These are phyloP conservation scores for Drosophila borborema DNA, from an alignment of 2,888 invertebrate species.

Conservation along the genomic window DNA sequence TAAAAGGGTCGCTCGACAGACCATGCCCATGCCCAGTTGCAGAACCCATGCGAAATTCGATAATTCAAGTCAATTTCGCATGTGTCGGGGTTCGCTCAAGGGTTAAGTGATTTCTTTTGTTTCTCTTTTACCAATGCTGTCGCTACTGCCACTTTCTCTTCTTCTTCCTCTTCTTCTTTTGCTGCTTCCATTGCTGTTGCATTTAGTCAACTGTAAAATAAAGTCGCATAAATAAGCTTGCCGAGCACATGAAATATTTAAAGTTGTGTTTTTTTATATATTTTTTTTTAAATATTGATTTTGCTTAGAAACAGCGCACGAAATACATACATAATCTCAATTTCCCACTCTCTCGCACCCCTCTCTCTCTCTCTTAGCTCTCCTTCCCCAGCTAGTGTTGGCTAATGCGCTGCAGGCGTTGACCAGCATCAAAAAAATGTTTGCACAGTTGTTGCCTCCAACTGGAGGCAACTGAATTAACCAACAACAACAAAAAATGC, in stretches of 20 bases:
- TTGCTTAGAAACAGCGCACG: conserved; percentile 11
- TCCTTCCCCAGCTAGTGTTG: neutral
- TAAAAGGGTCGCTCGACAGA: conserved; percentile 68
- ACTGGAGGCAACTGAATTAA: conserved; percentile 40
- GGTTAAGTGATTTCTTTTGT: conserved; percentile 77
- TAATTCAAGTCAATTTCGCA: conserved; percentile 76
- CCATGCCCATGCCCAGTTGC: conserved; percentile 43
- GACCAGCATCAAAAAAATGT: conserved; percentile 54
- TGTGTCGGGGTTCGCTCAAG: conserved; percentile 76
- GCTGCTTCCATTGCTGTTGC: conserved; percentile 13
- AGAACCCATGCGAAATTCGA: conserved; percentile 65
- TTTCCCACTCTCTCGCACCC: too few species aligned
- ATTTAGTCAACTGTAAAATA: conserved; percentile 72
- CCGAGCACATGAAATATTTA: conserved; percentile 55
- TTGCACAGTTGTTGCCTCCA: conserved; percentile 54
- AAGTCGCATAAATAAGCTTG: conserved; percentile 67
- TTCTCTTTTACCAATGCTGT: conserved; percentile 33
- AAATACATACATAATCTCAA: neutral
- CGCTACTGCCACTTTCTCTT: conserved; percentile 9
- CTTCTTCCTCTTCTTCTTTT: conserved; percentile 25
- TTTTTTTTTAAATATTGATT: conserved; percentile 56
- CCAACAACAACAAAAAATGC: conserved; percentile 25
- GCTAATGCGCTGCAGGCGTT: conserved; percentile 54
- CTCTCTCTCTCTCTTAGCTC: neutral
- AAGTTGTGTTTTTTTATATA: conserved; percentile 27